Conservation (phyloP, 2,797 vertebrate genomes). For the Pseudopleuronectes americanus region DNA sequence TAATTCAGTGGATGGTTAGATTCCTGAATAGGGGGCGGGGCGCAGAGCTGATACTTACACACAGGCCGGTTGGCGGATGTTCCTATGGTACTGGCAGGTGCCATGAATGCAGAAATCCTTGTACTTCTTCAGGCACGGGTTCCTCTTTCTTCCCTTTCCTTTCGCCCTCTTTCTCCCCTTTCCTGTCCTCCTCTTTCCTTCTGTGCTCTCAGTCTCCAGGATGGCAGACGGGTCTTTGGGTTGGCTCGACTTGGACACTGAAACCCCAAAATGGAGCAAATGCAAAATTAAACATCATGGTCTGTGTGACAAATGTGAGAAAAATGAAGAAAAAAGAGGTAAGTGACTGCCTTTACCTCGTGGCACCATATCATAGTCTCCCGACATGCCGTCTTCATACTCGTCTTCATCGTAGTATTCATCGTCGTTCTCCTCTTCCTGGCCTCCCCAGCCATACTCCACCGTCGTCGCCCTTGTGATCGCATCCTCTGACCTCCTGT, state of each 20-base stretch:
- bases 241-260: conserved; percentile 92
- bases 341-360: conserved; percentile 65
- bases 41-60: conserved; percentile 85
- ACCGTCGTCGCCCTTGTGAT: conserved; percentile 40
- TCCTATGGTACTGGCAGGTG: conserved; percentile 89
- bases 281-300: background rate
- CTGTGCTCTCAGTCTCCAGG: conserved; percentile 77
- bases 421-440: conserved; percentile 63
- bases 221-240: conserved; percentile 84
- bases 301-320: background rate
- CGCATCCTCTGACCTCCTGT: conserved; percentile 66
- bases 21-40: background rate
- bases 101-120: conserved; percentile 97
- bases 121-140: conserved; percentile 92
- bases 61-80: conserved; percentile 87
- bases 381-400: conserved; percentile 76
- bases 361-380: conserved; percentile 71
- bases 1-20: background rate
- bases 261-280: conserved; percentile 23
- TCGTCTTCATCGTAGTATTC: conserved; percentile 74
- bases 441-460: conserved; percentile 36
- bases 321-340: background rate
- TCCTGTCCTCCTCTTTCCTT: conserved; percentile 60
- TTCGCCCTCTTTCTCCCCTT: conserved; percentile 89
- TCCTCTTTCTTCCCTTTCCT: conserved; percentile 93